Evolutionary conservation across 2,113 vertebrate genomes (phyloP).

Genomic region (Sprattus sprattus): DNA sequence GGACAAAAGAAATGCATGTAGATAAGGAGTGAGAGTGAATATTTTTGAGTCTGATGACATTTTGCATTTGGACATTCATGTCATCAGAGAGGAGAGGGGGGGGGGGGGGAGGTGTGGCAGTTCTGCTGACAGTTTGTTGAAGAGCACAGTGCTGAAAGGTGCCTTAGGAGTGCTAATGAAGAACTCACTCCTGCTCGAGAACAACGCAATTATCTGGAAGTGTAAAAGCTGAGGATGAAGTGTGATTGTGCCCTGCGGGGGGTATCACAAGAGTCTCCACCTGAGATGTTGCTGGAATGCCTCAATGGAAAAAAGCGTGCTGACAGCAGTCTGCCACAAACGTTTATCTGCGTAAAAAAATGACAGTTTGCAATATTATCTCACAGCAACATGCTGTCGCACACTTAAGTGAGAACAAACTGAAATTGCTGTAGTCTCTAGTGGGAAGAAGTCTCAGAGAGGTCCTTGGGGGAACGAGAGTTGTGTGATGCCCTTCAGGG

Average conservation of each 20-base stretch:
- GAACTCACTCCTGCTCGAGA: slow-evolving; percentile 64
- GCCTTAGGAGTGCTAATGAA: slow-evolving; percentile 74
- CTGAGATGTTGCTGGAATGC: slow-evolving; percentile 56
- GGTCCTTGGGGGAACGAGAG: background rate
- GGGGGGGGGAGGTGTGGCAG: slow-evolving; percentile 50
- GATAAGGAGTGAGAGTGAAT: background rate
- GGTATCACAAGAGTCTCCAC: slow-evolving; percentile 58
- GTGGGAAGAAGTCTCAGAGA: background rate
- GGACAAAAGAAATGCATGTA: background rate
- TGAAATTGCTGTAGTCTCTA: background rate
- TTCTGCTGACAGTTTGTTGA: slow-evolving; percentile 64
- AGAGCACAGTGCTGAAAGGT: slow-evolving; percentile 67
- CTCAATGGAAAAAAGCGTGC: slow-evolving; percentile 38
- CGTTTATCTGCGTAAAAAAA: slow-evolving; percentile 18
- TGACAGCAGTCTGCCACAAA: slow-evolving; percentile 54
- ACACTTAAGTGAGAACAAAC: slow-evolving; percentile 6
- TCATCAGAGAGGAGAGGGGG: slow-evolving; percentile 34
- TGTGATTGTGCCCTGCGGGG: slow-evolving; percentile 60
- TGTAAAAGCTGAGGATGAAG: slow-evolving; percentile 61
- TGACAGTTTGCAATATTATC: slow-evolving; percentile 5
- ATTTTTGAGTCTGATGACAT: background rate
- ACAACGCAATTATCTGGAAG: slow-evolving; percentile 64
- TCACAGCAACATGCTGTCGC: slow-evolving; percentile 10
- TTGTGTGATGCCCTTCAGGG: background rate
- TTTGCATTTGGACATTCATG: background rate